These are phyloP conservation scores for Drosophila kepulauana DNA, from an alignment of 1,140 invertebrate genomes.

Conservation along the genomic window DNA sequence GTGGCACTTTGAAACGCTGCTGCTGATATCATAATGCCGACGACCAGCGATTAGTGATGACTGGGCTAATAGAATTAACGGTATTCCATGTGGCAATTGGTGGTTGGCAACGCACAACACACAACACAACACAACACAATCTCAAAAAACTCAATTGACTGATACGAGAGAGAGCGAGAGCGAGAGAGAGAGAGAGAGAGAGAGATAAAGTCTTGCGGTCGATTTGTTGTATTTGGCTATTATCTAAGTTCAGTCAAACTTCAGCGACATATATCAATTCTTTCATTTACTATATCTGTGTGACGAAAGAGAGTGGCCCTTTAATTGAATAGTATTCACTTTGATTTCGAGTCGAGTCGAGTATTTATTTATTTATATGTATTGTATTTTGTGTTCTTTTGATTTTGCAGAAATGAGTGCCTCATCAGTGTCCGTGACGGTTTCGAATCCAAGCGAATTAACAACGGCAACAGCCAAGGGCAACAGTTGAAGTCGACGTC, in stretches of 20 bases:
- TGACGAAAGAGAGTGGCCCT: background rate
- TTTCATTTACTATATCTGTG: background rate
- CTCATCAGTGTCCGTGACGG: slow-evolving; percentile 53
- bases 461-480: slow-evolving; percentile 48
- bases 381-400: background rate
- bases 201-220: no score
- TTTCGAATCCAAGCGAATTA: slow-evolving; percentile 64
- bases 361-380: no score
- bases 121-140: background rate
- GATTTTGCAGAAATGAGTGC: slow-evolving; percentile 68
- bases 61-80: slow-evolving; percentile 1
- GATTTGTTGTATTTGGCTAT: background rate
- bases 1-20: background rate
- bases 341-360: background rate
- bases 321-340: slow-evolving; percentile 13
- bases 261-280: background rate
- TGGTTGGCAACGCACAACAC: no score
- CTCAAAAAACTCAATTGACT: background rate
- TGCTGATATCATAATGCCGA: background rate
- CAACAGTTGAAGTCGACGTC: slow-evolving; percentile 42
- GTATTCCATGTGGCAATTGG: background rate
- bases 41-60: background rate
- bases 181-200: no score
- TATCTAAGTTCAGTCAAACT: background rate
- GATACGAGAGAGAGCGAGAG: no score